Evolutionary conservation across 2,797 vertebrate genomes (phyloP).

Genomic region (Euthynnus affinis): DNA sequence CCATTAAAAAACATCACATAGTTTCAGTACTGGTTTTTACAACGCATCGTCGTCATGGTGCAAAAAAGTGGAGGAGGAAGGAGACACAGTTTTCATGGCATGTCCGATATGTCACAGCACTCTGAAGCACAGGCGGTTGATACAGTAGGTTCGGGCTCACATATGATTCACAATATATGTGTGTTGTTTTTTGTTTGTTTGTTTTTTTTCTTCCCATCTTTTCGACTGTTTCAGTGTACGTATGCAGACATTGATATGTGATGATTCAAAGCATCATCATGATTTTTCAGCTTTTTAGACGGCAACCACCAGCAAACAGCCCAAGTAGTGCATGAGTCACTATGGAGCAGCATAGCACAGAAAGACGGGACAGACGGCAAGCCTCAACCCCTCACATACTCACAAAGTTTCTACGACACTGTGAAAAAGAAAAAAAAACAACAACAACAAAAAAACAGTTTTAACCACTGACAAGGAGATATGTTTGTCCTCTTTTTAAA

Average conservation of each 20-base stretch:
- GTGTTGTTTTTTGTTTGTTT: neutral
- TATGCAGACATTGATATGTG: conserved; percentile 25
- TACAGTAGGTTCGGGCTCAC: conserved; percentile 40
- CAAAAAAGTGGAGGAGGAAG: conserved; percentile 11
- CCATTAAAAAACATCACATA: conserved; percentile 65
- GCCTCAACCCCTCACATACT: conserved; percentile 56
- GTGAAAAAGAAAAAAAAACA: conserved; percentile 56
- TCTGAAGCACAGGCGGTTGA: conserved; percentile 46
- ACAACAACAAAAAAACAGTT: conserved; percentile 18
- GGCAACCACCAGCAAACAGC: conserved; percentile 33
- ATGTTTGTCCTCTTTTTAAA: conserved; percentile 65
- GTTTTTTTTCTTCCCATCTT: conserved; percentile 18
- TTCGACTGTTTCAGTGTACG: conserved; percentile 18
- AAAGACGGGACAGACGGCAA: conserved; percentile 43
- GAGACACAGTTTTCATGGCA: conserved; percentile 58
- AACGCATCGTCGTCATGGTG: conserved; percentile 51
- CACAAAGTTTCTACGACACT: conserved; percentile 65
- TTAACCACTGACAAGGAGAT: conserved; percentile 58
- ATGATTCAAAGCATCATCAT: conserved; percentile 5
- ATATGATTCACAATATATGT: conserved; percentile 18
- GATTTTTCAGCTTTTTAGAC: conserved; percentile 26
- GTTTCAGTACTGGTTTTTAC: conserved; percentile 64
- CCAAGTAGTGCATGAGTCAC: conserved; percentile 46
- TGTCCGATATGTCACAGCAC: conserved; percentile 61
- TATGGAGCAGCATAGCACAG: conserved; percentile 53